phyloP scores from a whole-genome alignment of 2,113 vertebrate genomes.

The Seriola rivoliana region DNA sequence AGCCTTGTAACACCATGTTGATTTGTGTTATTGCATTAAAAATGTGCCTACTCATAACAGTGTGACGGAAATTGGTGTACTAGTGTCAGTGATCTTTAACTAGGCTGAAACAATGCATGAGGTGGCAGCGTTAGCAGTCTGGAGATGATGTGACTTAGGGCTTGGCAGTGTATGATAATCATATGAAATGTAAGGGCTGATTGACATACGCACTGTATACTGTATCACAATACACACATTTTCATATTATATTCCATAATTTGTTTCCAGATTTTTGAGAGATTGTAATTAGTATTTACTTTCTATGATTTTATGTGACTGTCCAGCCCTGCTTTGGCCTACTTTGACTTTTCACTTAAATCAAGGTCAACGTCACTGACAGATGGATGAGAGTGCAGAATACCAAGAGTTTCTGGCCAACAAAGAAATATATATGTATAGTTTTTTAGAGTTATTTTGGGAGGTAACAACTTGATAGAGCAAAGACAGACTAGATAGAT shows the following conservation, averaged over 20 bases:
- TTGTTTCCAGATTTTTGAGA: background rate
- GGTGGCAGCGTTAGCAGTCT: background rate
- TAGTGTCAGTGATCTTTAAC: slow-evolving; percentile 18
- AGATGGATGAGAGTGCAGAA: background rate
- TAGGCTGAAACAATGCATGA: slow-evolving; percentile 10
- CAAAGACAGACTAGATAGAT: background rate
- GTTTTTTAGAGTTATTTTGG: slow-evolving; percentile 33
- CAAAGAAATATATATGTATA: background rate
- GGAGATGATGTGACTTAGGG: background rate
- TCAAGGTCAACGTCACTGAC: slow-evolving; percentile 22
- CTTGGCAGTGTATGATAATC: background rate
- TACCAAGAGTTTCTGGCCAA: slow-evolving; percentile 3
- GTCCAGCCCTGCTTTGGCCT: background rate
- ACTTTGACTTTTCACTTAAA: background rate
- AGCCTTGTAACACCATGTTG: slow-evolving; percentile 8
- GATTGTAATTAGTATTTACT: background rate
- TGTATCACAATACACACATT: background rate
- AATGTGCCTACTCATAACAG: slow-evolving; percentile 66
- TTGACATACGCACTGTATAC: background rate
- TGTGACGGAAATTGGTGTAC: slow-evolving; percentile 29
- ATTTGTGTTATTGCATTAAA: slow-evolving; percentile 44
- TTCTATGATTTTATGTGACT: background rate
- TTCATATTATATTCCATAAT: background rate
- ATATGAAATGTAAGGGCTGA: background rate
- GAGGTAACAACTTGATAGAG: background rate